These are phyloP conservation scores for Agriotes lineatus DNA, from an alignment of 2,888 invertebrate species.

Conservation along the genomic window DNA sequence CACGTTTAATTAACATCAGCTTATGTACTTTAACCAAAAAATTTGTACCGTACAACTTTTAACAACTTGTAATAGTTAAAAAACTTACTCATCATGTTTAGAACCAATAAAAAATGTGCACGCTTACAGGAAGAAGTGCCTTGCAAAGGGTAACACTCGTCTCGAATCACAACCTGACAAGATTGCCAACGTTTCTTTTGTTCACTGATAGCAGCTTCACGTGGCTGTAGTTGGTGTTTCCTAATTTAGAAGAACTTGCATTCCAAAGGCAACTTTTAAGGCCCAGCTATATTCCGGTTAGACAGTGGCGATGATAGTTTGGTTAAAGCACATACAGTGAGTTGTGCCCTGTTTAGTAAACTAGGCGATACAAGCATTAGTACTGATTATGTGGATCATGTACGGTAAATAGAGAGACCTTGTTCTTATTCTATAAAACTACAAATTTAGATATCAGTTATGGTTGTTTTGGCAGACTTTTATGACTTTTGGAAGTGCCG, in stretches of 20 bases:
- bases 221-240: no score
- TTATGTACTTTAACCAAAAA: conserved; percentile 2
- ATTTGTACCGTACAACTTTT: neutral
- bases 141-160: no score
- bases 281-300: no score
- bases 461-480: conserved; percentile 42
- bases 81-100: no score
- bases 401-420: conserved; percentile 30
- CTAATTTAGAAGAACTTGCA: no score
- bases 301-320: neutral
- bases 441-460: conserved; percentile 38
- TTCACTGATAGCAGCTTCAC: no score
- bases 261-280: no score
- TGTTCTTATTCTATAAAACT: conserved; percentile 30
- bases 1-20: conserved; percentile 5
- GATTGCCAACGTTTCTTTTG: no score
- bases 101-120: no score
- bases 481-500: conserved; percentile 5
- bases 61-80: no score
- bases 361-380: conserved; percentile 19
- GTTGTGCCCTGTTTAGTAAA: conserved; percentile 21
- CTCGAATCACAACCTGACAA: no score
- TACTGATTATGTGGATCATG: conserved; percentile 27
- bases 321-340: neutral
- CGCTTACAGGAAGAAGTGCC: no score